Evolutionary conservation across 2,888 invertebrate genomes (phyloP), one percentile per base, ranked within the genome.

Genomic region (Nipponacmea schrenckii): DNA sequence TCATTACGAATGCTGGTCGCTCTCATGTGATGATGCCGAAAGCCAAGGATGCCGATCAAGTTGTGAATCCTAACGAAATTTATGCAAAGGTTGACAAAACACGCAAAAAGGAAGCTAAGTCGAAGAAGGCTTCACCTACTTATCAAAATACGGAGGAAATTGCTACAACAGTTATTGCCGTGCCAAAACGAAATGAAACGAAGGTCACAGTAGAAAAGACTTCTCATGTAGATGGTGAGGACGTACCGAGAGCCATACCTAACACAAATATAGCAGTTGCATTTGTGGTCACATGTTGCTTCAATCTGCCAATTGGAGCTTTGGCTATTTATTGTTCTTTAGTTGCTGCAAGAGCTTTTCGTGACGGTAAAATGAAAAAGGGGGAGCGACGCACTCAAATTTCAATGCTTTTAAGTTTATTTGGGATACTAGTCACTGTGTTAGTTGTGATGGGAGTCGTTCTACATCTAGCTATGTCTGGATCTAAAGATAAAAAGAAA

Each of bases 221-320:
- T 10, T 56, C 56, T 10, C 56, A 20, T 10, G 24, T 56, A 12
- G 56, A 56, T 0, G 56, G 20, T 8, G 56, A 56, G 56, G 56
- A 56, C 14, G 10, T 56, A 14, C 56, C 56, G 12, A 56, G 24
- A 0, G 50, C 67, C 26, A 48, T 74, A 45, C 80, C 81, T 1
- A 79, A 79, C 62, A 82, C 82, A 10, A 81, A 82, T 67, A 68
- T 81, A 44, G 72, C 78, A 12, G 68, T 82, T 10, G 81, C 81
- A 24, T 79, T 78, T 68, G 69, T 82, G 48, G 79, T 81, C 15
- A 78, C 79, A 39, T 62, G 81, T 10, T 82, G 82, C 72, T 82
- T 82, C 64, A 81, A 81, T 64, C 67, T 79, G 3, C 78, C 80
- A 0, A 67, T 82, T 2, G 82, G 82, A 24, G 75, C 72, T 2